A percentile compares a stretch with the other conserved stretches of the same genome.
These are phyloP conservation scores for Helicorthomorpha holstii DNA, from an alignment of 1,140 invertebrate species.

Conservation along the genomic window DNA sequence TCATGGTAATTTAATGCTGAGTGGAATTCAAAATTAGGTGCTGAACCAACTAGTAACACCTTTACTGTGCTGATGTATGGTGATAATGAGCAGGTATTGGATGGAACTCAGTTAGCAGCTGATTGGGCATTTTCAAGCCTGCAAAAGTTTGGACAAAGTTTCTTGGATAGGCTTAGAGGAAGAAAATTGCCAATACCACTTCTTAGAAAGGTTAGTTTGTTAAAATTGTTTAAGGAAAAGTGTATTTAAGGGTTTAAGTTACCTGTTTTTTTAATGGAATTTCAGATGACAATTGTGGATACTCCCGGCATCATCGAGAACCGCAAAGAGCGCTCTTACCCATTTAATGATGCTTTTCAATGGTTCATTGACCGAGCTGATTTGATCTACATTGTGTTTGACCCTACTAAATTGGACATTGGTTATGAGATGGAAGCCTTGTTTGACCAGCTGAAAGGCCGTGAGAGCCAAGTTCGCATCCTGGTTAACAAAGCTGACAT, in stretches of 20 bases:
- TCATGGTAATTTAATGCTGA: no score
- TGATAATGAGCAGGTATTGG: constrained; percentile 60
- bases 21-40: constrained; percentile 47
- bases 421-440: constrained; percentile 86
- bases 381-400: constrained; percentile 86
- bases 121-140: constrained; percentile 84
- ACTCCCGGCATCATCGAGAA: constrained; percentile 90
- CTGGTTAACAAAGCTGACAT: constrained; percentile 88
- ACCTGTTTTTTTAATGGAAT: no score
- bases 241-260: no score
- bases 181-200: constrained; percentile 62
- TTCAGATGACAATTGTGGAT: constrained; percentile 83
- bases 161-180: constrained; percentile 72
- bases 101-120: constrained; percentile 78
- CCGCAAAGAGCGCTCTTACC: constrained; percentile 75
- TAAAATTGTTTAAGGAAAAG: no score
- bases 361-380: constrained; percentile 93
- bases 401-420: constrained; percentile 85
- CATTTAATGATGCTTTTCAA: constrained; percentile 88
- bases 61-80: constrained; percentile 87
- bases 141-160: constrained; percentile 85
- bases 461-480: constrained; percentile 71
- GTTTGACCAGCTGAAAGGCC: constrained; percentile 77
- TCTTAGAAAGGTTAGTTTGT: constrained; percentile 71
- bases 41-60: constrained; percentile 53